Evolutionary conservation across 2,797 vertebrate species (phyloP), one percentile per base, ranked within the genome.

Genomic region (Sebastes vulpes): DNA sequence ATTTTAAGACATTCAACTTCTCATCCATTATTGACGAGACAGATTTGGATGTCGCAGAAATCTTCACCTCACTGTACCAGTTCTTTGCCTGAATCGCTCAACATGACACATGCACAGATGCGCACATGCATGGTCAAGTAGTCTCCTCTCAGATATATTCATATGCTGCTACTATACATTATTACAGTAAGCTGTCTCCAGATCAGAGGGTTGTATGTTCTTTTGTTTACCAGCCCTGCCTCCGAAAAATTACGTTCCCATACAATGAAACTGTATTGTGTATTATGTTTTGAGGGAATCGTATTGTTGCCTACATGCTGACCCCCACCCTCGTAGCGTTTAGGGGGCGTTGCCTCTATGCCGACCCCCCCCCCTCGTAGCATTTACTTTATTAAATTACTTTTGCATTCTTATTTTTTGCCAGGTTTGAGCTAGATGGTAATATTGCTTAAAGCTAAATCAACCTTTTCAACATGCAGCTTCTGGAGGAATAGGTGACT

Each of bases 1-100:
- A 69, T 91, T 81, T 81, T 86, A 83, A 84, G 84, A 87, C 50
- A 3, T 84, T 89, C 68, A 50, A 54, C 84, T 52, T 46, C 71
- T 70, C 82, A 76, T 89, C 63, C 77, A 77, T 89, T 87, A 89
- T 61, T 66, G 58, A 77, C 9, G 20, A 68, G 89, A 84, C 70
- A 38, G 64, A 85, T 82, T 58, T 20, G 23, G 63, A 75, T 73
- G 70, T 80, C 60, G 28, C 26, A 56, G 64, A 81, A 67, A 77
- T 28, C 61, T 29, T 25, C 52, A 29, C 31, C 38, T 72, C 20
- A 35, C 42, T 20, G 31, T 32, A 3, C 8, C 18, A 2, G 42
- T 32, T 1, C 35, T 35, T 32, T 3, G 4, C 52, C 25, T 6
- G 6, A 12, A 29, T 20, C 53, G 9, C 23, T 57, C 18, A 9